phyloP scores from a whole-genome alignment of 2,797 vertebrate species.

The Pelochelys cantorii region DNA sequence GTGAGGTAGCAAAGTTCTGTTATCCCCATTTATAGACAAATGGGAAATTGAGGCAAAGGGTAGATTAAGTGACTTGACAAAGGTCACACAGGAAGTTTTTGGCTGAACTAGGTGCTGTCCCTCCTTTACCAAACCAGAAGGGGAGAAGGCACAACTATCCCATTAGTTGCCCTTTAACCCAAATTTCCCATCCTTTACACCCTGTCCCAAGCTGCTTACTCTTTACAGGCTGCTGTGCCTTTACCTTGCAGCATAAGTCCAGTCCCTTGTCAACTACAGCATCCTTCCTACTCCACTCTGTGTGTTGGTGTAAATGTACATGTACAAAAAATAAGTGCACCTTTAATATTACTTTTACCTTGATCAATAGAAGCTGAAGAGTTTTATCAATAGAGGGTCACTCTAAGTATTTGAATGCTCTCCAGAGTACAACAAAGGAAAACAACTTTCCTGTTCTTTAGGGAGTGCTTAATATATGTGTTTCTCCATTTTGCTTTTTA shows the following conservation, averaged over 20 bases:
- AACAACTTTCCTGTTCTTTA: background rate
- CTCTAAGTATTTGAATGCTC: background rate
- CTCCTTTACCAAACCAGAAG: background rate
- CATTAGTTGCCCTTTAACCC: background rate
- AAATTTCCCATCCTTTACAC: background rate
- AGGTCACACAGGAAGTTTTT: background rate
- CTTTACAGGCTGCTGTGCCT: background rate
- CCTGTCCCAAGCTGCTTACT: background rate
- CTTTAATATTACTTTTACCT: background rate
- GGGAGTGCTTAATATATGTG: background rate
- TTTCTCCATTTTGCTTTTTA: slow-evolving; percentile 42
- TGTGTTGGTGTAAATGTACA: background rate
- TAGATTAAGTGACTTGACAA: background rate
- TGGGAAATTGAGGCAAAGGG: background rate
- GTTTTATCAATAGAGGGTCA: background rate
- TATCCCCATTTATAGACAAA: background rate
- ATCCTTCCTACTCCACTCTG: background rate
- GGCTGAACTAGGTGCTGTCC: background rate
- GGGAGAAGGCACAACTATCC: background rate
- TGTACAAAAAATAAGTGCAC: background rate
- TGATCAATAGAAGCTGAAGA: background rate
- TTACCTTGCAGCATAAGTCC: background rate
- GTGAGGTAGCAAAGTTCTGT: background rate
- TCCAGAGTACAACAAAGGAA: background rate
- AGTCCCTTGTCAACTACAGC: background rate